Base-by-base conservation (phyloP, 2,888 invertebrate genomes). In the Geophilus truncorum region DNA sequence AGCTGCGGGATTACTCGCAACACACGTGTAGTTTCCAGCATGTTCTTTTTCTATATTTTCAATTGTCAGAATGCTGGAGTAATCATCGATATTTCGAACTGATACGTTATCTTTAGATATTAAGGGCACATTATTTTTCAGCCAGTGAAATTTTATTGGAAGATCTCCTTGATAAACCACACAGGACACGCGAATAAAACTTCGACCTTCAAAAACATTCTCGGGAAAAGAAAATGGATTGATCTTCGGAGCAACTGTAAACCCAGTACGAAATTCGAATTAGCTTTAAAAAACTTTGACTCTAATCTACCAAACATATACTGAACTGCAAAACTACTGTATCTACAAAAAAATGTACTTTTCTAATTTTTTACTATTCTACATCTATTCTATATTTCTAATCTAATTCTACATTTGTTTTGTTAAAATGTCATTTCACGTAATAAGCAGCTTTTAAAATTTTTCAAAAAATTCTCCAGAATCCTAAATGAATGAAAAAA, bases 211-310 rank as follows among this genome's bases (percentile, higher is more conserved):
- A 84, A 88, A 89, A 62, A 89, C 87, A 80, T 89, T 89, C 82
- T 87, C 88, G 62, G 86, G 89, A 84, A 89, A 89, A 83, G 86
- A 86, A 84, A 90, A 90, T 83, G 89, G 89, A 83, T 89, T 89
- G 83, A 90, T 88, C 85, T 89, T 87, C 76, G 90, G 90, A 77
- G 87, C 83, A 83, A 89, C 89, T 89, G 83, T 81, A 83, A 83
- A 81, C 45, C 80, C 80, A 62, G 62, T 62, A 62, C 3, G 25
- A 62, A 62, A 25, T 57, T 45, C 15, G 2, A 40, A 45, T 45
- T 45, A 45, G 18, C 45, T 4, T 45, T 45, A n/a, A 12, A 45
- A n/a, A 45, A 45, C 18, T 2, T 45, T 45, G n/a, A n/a, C 2
- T 18, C 45, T 45, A 45, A 45, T 45, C n/a, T n/a, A 45, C 1